Evolutionary conservation across 2,888 invertebrate genomes (phyloP), one percentile per base, ranked within the genome.

Genomic region (Schizotus pectinicornis): DNA sequence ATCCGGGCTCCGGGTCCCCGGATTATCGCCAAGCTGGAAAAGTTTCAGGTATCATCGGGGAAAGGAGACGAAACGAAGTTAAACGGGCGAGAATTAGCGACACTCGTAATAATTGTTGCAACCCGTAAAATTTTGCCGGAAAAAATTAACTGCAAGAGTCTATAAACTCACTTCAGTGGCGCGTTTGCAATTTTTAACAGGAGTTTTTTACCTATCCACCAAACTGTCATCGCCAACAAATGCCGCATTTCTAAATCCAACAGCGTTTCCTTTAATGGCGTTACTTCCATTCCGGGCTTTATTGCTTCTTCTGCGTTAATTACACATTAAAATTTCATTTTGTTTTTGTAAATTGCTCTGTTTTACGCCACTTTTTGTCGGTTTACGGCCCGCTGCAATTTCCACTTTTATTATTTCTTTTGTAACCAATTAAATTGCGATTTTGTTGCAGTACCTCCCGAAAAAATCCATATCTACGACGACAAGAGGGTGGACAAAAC

Each of bases 381-480:
- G 22, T 22, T 22, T 22, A 22, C 22, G 22, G 22, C n/a, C n/a
- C 13, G 8, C 34, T 33, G 13, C n/a, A 14, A 46, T 46, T 35
- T 22, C 34, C 34, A 34, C 22, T 35, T 46, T 46, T 35, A 46
- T 14, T 35, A 46, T n/a, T 22, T 22, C 43, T 37, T 35, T 37
- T 13, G 37, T 37, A 37, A 12, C 6, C n/a, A 14, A 50, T 50
- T 41, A 41, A 50, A 41, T 22, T 22, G 22, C 5, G 22, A 72
- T 75, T 72, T 78, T 70, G 71, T 85, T 83, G 37, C 85, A 93
- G 94, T 92, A 71, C 92, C 92, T 72, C 92, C 93, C 45, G 88
- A 88, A 72, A 85, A 88, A 75, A 92, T 92, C 50, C 86, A 90
- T 71, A 93, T 94, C 80, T 90, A 87, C 77, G 92, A 93, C 74